These are phyloP conservation scores for Prunella strophiata DNA, from an alignment of 2,797 vertebrate genomes.

Conservation along the genomic window DNA sequence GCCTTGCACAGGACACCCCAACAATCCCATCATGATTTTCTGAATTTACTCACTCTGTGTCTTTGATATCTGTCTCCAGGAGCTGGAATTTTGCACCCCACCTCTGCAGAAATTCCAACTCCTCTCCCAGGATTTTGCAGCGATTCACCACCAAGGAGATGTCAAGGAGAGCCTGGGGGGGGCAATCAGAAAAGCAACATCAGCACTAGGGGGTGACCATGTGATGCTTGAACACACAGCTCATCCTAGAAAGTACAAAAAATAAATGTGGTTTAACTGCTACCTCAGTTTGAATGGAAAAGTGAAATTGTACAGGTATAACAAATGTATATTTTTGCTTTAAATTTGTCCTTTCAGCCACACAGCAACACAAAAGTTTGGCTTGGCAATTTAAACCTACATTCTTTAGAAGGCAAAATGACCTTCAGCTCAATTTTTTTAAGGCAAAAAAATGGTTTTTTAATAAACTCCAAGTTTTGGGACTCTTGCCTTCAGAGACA, in stretches of 20 bases:
- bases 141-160: conserved; percentile 74
- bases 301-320: neutral
- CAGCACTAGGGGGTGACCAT: neutral
- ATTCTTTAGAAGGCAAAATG: neutral
- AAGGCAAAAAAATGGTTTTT: rapidly evolving
- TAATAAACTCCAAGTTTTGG: neutral
- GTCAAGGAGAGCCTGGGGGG: conserved; percentile 74
- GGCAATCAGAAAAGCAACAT: neutral
- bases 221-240: neutral
- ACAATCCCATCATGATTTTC: rapidly evolving
- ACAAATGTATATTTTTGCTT: neutral
- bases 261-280: neutral
- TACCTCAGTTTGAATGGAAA: neutral
- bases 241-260: neutral
- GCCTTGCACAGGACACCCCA: neutral
- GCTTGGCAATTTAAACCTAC: neutral
- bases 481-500: neutral
- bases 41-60: conserved; percentile 74
- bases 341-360: neutral
- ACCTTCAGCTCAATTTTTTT: neutral
- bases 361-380: neutral
- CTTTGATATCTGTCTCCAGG: conserved; percentile 65
- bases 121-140: conserved; percentile 77
- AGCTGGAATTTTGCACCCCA: conserved; percentile 81
- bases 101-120: conserved; percentile 78